Evolutionary conservation across 2,888 invertebrate species (phyloP), one percentile per base, ranked within the genome.

Genomic region (Cordylochernes scorpioides): DNA sequence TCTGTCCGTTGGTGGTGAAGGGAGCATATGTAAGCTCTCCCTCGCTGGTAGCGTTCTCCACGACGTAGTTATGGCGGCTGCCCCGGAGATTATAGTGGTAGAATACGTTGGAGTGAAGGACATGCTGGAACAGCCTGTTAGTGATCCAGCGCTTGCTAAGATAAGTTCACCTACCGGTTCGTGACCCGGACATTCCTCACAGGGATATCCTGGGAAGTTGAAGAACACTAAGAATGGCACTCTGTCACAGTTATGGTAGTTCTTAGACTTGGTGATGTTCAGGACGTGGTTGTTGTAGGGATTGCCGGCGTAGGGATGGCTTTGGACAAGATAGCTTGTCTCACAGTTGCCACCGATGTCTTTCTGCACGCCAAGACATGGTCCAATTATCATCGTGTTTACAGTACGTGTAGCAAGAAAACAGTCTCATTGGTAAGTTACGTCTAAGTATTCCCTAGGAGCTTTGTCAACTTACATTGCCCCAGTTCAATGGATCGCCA

Each of bases 181-280:
- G 15, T 34, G 28, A 8, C 27, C 22, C 3, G 30, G 27, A 7
- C 30, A 28, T 4, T 28, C 5, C 9, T 18, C 32, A 16, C 34
- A 37, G 17, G 32, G 27, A 15, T 32, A 31, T 18, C 37, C 37
- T 9, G 34, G 22, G 30, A 34, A 32, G 4, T 21, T 24, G 1
- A 28, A 30, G 19, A 31, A 38, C 3, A 31, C 30, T 6, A 30
- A 29, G 25, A 28, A 27, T 2, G 46, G 45, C 18, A 35, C 38
- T 5, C 42, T 36, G n/a, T 41, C 28, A 39, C 50, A 50, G 16
- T 43, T 38, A 29, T 40, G 33, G 33, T 39, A 44, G 32, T 43
- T 42, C 22, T 38, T 28, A 15, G 39, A 36, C 26, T 44, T 44
- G 29, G 43, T 44, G n/a, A 44, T 35, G 29, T 43, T 44, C 12